These are phyloP conservation scores for Sycobia sp. DNA, from an alignment of 1,140 invertebrate genomes.

Conservation along the genomic window DNA sequence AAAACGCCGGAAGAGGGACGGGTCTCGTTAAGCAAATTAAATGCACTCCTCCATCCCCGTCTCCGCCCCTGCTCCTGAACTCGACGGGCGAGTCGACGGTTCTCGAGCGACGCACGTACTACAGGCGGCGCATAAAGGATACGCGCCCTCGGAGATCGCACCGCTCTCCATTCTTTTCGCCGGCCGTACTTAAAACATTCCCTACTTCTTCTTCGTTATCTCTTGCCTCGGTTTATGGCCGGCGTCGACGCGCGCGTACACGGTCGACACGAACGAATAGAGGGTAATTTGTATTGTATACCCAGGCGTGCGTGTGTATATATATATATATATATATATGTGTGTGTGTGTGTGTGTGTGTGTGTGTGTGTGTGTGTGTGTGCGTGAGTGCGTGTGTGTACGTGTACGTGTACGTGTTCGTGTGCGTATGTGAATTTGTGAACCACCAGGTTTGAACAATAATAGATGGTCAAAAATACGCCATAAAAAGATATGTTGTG, in stretches of 20 bases:
- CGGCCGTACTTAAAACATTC: neutral
- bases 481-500: too few relatives aligned
- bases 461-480: too few relatives aligned
- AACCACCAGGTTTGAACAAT: too few relatives aligned
- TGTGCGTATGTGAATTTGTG: too few relatives aligned
- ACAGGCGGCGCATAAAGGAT: too few relatives aligned
- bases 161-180: constrained; percentile 10
- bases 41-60: too few relatives aligned
- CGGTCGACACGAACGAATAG: neutral
- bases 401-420: neutral
- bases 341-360: too few relatives aligned
- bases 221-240: neutral
- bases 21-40: constrained; percentile 51
- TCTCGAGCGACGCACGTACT: too few relatives aligned
- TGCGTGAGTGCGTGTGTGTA: neutral
- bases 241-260: too few relatives aligned
- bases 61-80: constrained; percentile 10
- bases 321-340: neutral
- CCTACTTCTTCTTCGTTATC: constrained; percentile 11
- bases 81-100: too few relatives aligned
- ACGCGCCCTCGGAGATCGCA: neutral
- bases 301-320: too few relatives aligned
- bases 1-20: constrained; percentile 44
- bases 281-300: constrained; percentile 9
- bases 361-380: too few relatives aligned